Evolutionary conservation across 2,113 vertebrate genomes (phyloP).

Genomic region (Brachypteracias leptosomus): DNA sequence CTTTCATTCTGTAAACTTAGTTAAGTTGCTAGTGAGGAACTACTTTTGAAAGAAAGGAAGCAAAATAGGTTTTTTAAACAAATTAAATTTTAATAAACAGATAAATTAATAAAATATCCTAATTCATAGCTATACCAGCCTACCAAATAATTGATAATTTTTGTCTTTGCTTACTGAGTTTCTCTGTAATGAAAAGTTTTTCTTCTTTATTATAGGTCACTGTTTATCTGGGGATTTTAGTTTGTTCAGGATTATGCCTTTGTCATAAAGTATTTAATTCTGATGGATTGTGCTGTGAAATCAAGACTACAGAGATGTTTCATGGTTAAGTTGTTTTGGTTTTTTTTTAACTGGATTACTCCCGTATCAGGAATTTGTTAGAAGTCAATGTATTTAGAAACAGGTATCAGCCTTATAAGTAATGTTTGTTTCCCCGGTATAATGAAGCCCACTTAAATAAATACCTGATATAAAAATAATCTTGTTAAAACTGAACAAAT

Average conservation of each 20-base stretch:
- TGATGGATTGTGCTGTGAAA: constrained; percentile 54
- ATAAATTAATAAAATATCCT: neutral
- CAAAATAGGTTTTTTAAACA: neutral
- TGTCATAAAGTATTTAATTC: constrained; percentile 70
- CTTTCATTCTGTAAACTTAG: neutral
- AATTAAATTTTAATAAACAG: neutral
- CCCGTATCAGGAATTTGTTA: constrained; percentile 64
- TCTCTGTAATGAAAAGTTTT: constrained; percentile 19
- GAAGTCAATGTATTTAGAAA: constrained; percentile 63
- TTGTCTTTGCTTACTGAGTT: constrained; percentile 22
- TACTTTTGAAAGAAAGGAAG: neutral
- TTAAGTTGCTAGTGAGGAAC: neutral
- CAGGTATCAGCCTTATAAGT: constrained; percentile 63
- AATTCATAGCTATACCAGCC: neutral
- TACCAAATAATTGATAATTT: constrained; percentile 14
- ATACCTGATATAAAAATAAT: constrained; percentile 74
- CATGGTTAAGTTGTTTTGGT: neutral
- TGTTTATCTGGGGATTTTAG: constrained; percentile 70
- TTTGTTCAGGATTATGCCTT: constrained; percentile 70
- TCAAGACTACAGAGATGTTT: constrained; percentile 48
- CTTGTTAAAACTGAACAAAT: constrained; percentile 65
- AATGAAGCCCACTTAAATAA: constrained; percentile 71
- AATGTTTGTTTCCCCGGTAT: constrained; percentile 41
- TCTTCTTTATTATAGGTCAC: constrained; percentile 39
- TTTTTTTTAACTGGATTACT: constrained; percentile 70